Evolutionary conservation across 2,888 invertebrate genomes (phyloP).

Genomic region (Argyra leucocephala): DNA sequence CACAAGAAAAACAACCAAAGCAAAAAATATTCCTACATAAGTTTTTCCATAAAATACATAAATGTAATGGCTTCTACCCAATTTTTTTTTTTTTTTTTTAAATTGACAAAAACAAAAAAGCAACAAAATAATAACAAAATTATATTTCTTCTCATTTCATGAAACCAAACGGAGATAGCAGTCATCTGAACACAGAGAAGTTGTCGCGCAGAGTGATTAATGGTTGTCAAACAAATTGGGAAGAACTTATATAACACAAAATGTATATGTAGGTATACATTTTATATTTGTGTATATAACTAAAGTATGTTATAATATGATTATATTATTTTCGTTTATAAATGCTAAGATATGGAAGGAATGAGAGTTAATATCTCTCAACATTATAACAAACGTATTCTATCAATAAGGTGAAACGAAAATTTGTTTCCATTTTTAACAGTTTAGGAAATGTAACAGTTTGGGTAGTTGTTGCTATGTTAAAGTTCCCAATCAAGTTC

Average conservation of each 20-base stretch:
- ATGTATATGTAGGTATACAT: neutral
- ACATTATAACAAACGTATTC: no score
- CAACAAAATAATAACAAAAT: neutral
- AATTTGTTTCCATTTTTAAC: no score
- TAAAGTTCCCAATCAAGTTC: no score
- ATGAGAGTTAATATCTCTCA: neutral
- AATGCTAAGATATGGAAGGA: neutral
- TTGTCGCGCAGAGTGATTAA: constrained; percentile 37
- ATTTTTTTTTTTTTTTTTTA: neutral
- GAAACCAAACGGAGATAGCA: constrained; percentile 28
- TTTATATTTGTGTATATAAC: neutral
- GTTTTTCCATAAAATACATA: neutral
- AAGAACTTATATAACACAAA: constrained; percentile 18
- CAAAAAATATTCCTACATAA: neutral
- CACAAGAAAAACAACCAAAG: neutral
- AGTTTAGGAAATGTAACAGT: no score
- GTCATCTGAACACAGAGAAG: constrained; percentile 34
- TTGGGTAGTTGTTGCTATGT: no score
- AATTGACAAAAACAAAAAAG: neutral
- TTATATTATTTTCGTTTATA: no score
- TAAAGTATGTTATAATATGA: no score
- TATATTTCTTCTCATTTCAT: neutral
- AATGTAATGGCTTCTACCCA: neutral
- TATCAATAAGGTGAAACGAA: no score
- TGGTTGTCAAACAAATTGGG: constrained; percentile 38